Conservation (phyloP, 2,888 invertebrate genomes). For the Cephus spinipes region DNA sequence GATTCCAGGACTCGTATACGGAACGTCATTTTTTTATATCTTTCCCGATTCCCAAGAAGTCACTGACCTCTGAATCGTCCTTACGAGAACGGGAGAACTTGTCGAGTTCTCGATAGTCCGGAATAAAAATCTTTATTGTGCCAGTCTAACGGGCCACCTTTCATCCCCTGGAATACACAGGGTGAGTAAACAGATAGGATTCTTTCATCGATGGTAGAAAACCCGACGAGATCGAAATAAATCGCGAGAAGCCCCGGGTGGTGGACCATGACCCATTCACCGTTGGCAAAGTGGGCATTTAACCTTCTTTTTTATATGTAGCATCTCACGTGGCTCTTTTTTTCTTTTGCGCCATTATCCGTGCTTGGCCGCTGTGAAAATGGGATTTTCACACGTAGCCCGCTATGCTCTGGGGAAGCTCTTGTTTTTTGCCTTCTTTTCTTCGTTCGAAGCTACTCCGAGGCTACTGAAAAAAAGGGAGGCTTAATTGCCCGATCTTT, state of each 20-base stretch:
- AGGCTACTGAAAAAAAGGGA: not conserved
- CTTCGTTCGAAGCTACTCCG: not conserved
- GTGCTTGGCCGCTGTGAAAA: conserved; percentile 55
- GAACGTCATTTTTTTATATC: not conserved
- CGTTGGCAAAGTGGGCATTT: conserved; percentile 8
- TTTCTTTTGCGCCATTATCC: conserved; percentile 40
- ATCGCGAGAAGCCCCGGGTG: not conserved
- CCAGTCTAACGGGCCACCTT: not conserved
- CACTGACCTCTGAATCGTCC: not conserved
- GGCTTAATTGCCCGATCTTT: conserved; percentile 32
- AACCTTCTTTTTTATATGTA: conserved; percentile 1
- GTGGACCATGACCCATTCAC: not conserved
- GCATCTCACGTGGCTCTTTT: not conserved
- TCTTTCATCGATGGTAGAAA: not conserved
- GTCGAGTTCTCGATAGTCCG: not conserved
- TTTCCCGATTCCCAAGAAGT: not conserved
- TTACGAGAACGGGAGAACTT: not conserved
- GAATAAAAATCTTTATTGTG: not conserved
- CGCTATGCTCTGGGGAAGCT: not conserved
- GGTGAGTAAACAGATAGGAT: not conserved
- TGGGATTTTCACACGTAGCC: conserved; percentile 52
- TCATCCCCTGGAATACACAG: not conserved
- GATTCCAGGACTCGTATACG: not conserved
- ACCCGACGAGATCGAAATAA: not conserved
- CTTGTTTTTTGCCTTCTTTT: conserved; percentile 18